Evolutionary conservation across 2,797 vertebrate genomes (phyloP), one percentile per base, ranked within the genome.

Genomic region (Mallotus villosus): DNA sequence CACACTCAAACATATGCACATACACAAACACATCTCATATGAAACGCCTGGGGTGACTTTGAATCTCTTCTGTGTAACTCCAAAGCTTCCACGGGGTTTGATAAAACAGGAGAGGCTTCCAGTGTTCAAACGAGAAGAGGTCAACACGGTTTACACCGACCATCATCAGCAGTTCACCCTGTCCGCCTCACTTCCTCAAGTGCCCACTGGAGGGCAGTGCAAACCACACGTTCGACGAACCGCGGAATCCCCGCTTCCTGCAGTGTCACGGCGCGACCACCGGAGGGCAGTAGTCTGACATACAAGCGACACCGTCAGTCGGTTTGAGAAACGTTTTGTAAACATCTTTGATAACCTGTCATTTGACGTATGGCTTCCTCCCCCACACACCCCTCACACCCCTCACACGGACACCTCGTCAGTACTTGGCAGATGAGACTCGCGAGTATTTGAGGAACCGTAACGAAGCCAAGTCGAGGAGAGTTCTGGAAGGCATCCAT

Each of bases 201-300:
- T 74, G 63, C 1, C 78, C 93, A 86, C 80, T 65, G 86, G 92
- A 77, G 81, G 84, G 89, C 88, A 74, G 0, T n/a, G 70, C 9
- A 86, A 76, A 78, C 81, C 57, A 27, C 17, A 0, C 9, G 51
- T 69, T 58, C 72, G 21, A 27, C 67, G n/a, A 21, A 75, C 25
- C 17, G 34, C 14, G 8, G 16, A 16, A n/a, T 0, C 2, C 4
- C 0, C 11, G 0, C 27, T 12, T 12, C 14, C 24, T 27, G 24
- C 67, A 61, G 41, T 61, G 63, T n/a, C 49, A 14, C 5, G 4
- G 4, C 3, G 0, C 1, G 46, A 65, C 72, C 83, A 84, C 61
- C 71, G 41, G 89, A 82, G 85, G 89, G 85, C 91, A 91, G 87
- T 90, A 86, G 67, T 81, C 68, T 29, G 51, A 61, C 82, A 77